Evolutionary conservation across 2,888 invertebrate species (phyloP).

Genomic region (Tipula confusa): DNA sequence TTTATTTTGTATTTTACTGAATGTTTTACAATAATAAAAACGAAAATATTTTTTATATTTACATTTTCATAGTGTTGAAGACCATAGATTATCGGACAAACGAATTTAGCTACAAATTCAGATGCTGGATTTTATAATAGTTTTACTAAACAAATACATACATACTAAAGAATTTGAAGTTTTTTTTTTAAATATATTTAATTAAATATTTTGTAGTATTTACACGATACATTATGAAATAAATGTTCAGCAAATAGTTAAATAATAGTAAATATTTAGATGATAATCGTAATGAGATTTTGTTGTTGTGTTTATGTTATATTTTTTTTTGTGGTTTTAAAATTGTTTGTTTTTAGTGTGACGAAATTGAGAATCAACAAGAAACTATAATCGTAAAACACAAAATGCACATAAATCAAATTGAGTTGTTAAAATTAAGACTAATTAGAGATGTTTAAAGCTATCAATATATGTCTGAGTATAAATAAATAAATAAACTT

Average conservation of each 20-base stretch:
- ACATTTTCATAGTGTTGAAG: neutral
- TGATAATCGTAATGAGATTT: neutral
- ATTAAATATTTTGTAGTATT: neutral
- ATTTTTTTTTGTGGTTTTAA: neutral
- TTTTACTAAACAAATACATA: neutral
- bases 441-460: neutral
- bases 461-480: neutral
- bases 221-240: neutral
- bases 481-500: neutral
- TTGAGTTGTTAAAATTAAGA: neutral
- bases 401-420: neutral
- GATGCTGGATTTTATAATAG: neutral
- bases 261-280: neutral
- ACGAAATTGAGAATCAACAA: neutral
- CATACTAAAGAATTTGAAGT: neutral
- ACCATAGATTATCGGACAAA: neutral
- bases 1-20: neutral
- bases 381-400: neutral
- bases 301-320: neutral
- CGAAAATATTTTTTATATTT: neutral
- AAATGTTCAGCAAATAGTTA: neutral
- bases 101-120: neutral
- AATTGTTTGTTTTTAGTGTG: neutral
- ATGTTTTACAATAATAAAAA: neutral
- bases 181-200: neutral